A percentile compares a stretch with the other conserved stretches of the same genome.
phyloP scores from a whole-genome alignment of 2,797 vertebrate species.

The Pseudochirops cupreus region DNA sequence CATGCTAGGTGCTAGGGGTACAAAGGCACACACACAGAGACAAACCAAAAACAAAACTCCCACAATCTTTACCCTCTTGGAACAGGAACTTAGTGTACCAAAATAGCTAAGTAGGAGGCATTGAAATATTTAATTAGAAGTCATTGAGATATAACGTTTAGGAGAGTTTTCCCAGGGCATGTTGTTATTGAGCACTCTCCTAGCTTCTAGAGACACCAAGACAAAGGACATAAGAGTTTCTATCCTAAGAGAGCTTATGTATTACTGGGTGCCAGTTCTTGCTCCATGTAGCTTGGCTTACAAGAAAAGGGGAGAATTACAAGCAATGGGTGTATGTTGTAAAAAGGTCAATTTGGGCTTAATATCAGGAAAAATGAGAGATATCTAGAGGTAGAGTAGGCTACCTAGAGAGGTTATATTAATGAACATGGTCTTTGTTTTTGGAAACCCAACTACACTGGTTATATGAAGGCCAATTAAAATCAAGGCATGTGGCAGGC shows the following conservation, averaged over 20 bases:
- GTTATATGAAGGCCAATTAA: constrained; percentile 55
- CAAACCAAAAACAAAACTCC: not conserved
- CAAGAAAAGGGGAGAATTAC: not conserved
- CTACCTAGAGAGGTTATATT: constrained; percentile 48
- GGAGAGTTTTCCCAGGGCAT: not conserved
- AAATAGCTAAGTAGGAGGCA: not conserved
- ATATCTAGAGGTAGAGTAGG: not conserved
- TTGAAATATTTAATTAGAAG: not conserved
- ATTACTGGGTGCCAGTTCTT: not conserved
- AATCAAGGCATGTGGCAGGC: constrained; percentile 46
- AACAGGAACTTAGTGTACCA: not conserved
- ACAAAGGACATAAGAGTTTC: not conserved
- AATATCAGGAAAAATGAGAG: not conserved
- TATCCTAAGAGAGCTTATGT: not conserved
- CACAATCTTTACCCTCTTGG: not conserved
- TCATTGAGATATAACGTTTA: not conserved
- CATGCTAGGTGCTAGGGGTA: not conserved
- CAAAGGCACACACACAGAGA: not conserved
- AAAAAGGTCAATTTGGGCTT: not conserved
- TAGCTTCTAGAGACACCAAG: not conserved
- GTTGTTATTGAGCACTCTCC: not conserved
- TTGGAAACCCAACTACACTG: constrained; percentile 60
- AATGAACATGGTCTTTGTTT: constrained; percentile 65
- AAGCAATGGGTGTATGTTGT: not conserved
- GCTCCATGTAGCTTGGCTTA: not conserved